Conservation (phyloP, 2,113 vertebrate species). For the Chloropsis cyanopogon region DNA sequence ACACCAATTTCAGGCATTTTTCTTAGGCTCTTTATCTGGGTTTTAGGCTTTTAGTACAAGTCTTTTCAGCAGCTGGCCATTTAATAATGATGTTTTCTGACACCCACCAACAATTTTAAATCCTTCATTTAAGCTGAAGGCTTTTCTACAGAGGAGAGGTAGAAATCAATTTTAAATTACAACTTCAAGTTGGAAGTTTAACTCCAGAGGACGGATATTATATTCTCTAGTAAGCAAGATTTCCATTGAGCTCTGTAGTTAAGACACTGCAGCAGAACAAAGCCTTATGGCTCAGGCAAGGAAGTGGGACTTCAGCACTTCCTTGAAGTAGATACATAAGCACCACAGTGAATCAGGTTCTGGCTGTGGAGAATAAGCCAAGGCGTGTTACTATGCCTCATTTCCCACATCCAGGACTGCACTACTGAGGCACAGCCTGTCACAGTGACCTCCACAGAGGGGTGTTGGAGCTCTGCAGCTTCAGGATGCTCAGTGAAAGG, state of each 20-base stretch:
- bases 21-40: not conserved
- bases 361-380: not conserved
- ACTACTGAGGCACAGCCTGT: not conserved
- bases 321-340: not conserved
- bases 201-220: not conserved
- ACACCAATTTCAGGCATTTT: not conserved
- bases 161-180: slow-evolving; percentile 3
- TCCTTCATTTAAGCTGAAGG: not conserved
- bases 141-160: not conserved
- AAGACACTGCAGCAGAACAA: not conserved
- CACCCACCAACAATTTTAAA: not conserved
- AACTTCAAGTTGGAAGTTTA: not conserved
- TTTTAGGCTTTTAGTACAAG: not conserved
- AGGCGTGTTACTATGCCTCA: not conserved
- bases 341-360: not conserved
- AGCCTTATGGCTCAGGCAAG: not conserved
- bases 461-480: not conserved
- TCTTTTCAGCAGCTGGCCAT: not conserved
- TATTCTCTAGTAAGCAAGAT: not conserved
- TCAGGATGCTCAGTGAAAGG: not conserved
- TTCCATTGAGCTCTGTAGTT: not conserved
- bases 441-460: not conserved
- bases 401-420: not conserved
- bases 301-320: not conserved
- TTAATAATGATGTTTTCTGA: not conserved